Conservation (phyloP, 2,113 vertebrate genomes). For the Chroicocephalus ridibundus region DNA sequence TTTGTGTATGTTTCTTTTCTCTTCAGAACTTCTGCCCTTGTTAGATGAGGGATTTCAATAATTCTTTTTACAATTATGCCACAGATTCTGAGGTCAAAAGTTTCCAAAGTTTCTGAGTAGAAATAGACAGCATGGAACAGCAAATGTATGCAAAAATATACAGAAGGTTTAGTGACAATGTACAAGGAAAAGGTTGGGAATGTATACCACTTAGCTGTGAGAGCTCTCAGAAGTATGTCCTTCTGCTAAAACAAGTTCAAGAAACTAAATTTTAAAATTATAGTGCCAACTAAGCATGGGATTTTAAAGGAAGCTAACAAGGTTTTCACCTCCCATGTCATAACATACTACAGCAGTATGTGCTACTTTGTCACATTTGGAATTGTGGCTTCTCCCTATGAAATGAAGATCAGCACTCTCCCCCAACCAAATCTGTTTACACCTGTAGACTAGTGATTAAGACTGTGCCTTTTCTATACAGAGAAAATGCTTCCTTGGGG, state of each 20-base stretch:
- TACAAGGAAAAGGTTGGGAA: background rate
- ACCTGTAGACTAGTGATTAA: background rate
- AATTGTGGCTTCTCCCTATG: background rate
- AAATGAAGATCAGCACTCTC: background rate
- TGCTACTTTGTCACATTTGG: rapidly evolving
- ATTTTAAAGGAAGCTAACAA: background rate
- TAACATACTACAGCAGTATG: background rate
- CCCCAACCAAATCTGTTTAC: background rate
- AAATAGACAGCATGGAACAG: conserved; percentile 41
- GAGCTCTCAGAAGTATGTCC: background rate
- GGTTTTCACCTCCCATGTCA: background rate
- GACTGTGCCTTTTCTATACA: background rate
- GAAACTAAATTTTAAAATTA: background rate
- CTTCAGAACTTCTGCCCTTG: conserved; percentile 45
- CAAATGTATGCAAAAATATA: conserved; percentile 62
- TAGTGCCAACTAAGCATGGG: background rate
- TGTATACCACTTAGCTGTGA: background rate
- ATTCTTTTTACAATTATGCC: conserved; percentile 51
- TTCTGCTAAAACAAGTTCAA: background rate
- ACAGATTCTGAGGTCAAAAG: conserved; percentile 63
- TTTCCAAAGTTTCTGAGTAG: conserved; percentile 48
- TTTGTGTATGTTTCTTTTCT: conserved; percentile 67
- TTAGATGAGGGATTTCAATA: conserved; percentile 57
- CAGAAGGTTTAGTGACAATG: background rate
- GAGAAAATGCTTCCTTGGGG: background rate